Evolutionary conservation across 1,140 invertebrate genomes (phyloP).

Genomic region (Drosophila nannoptera): DNA sequence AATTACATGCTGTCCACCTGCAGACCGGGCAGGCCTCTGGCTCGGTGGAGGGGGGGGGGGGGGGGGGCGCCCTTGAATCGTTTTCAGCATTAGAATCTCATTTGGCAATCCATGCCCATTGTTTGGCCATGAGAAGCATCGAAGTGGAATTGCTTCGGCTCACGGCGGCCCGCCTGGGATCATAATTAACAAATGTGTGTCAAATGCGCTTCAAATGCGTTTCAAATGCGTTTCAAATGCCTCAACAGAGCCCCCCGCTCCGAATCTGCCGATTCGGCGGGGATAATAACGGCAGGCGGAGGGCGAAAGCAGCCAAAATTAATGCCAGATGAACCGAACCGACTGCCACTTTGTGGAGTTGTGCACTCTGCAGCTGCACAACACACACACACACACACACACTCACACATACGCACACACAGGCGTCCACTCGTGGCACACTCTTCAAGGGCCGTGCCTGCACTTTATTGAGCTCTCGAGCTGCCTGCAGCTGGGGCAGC

Average conservation of each 20-base stretch:
- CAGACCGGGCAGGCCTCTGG: no score
- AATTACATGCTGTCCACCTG: slow-evolving; percentile 19
- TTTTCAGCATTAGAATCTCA: no score
- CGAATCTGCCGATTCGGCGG: neutral
- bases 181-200: slow-evolving; percentile 44
- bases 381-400: no score
- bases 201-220: slow-evolving; percentile 43
- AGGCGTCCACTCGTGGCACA: neutral
- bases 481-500: no score
- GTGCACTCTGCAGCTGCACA: no score
- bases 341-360: neutral
- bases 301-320: neutral
- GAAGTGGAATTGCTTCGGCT: slow-evolving; percentile 17
- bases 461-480: no score
- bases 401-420: neutral
- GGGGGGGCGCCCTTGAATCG: no score
- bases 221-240: slow-evolving; percentile 26
- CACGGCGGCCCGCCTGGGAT: slow-evolving; percentile 9
- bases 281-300: slow-evolving; percentile 2
- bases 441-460: no score
- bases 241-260: neutral
- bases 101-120: no score
- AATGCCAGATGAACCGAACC: neutral
- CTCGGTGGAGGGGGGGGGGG: no score
- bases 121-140: neutral